Evolutionary conservation across 2,888 invertebrate genomes (phyloP).

Genomic region (Congeria kusceri): DNA sequence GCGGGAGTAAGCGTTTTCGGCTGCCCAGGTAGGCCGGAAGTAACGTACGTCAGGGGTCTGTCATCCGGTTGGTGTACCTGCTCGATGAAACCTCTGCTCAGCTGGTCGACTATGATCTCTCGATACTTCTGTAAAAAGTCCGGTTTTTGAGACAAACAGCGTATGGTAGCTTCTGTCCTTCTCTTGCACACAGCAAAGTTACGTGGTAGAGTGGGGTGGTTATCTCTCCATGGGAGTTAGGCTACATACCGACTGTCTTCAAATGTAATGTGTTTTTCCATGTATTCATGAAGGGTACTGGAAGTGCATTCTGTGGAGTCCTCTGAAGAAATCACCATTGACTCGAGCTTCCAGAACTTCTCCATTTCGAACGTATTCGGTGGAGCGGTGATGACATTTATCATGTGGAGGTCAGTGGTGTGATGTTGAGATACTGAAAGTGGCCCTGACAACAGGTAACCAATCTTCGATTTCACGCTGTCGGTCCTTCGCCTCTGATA

Average conservation of each 20-base stretch:
- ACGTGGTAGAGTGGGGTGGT: too few relatives aligned
- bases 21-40: conserved; percentile 16
- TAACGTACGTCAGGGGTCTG: conserved; percentile 50
- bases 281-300: background rate
- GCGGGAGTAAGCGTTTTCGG: conserved; percentile 50
- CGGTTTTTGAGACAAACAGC: conserved; percentile 17
- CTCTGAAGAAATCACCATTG: conserved; percentile 24
- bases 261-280: conserved; percentile 6
- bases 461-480: conserved; percentile 24
- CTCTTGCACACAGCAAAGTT: conserved; percentile 13
- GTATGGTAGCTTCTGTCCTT: conserved; percentile 24
- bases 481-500: conserved; percentile 19
- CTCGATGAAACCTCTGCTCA: conserved; percentile 28
- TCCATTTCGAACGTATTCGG: conserved; percentile 7
- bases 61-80: conserved; percentile 4
- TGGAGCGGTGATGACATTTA: conserved; percentile 23
- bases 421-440: conserved; percentile 4
- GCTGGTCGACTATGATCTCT: conserved; percentile 31
- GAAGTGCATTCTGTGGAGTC: background rate
- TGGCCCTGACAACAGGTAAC: conserved; percentile 14
- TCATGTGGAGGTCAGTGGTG: conserved; percentile 11
- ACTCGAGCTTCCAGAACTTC: conserved; percentile 47
- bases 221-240: conserved; percentile 38
- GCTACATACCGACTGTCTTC: conserved; percentile 26
- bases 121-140: conserved; percentile 28